Evolutionary conservation across 2,113 vertebrate genomes (phyloP).

Genomic region (Argyrosomus japonicus): DNA sequence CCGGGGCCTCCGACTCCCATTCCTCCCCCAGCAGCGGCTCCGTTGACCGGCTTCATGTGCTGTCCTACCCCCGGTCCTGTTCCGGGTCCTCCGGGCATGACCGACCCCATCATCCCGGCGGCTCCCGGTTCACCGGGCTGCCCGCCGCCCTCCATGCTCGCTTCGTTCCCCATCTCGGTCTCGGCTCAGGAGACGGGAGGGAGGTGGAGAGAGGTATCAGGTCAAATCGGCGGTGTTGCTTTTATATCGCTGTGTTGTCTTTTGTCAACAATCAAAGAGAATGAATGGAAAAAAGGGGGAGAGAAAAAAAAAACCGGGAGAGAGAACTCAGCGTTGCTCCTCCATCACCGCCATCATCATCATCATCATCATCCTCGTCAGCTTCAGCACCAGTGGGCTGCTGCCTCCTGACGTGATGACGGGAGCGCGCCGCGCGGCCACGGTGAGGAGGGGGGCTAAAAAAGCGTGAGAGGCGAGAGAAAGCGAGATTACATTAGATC

Average conservation of each 20-base stretch:
- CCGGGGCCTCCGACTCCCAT: constrained; percentile 80
- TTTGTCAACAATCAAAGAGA: constrained; percentile 17
- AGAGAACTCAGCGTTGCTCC: constrained; percentile 81
- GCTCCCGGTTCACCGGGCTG: constrained; percentile 79
- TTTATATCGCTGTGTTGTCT: constrained; percentile 14
- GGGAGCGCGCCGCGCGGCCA: constrained; percentile 71
- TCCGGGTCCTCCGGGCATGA: constrained; percentile 75
- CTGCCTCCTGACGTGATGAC: constrained; percentile 72
- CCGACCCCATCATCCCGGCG: constrained; percentile 76
- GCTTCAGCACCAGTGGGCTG: constrained; percentile 73
- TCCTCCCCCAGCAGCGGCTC: constrained; percentile 83
- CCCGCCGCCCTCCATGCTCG: constrained; percentile 85
- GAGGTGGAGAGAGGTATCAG: constrained; percentile 52
- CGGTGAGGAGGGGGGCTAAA: neutral
- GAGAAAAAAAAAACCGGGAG: constrained; percentile 57
- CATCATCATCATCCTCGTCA: constrained; percentile 72
- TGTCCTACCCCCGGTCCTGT: constrained; percentile 77
- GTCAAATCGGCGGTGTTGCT: constrained; percentile 49
- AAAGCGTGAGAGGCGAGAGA: constrained; percentile 42
- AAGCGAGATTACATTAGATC: constrained; percentile 49
- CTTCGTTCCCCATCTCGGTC: constrained; percentile 87
- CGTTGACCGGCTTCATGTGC: constrained; percentile 85
- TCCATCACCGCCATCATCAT: constrained; percentile 84
- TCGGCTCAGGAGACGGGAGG: constrained; percentile 72
- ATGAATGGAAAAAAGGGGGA: constrained; percentile 42